Base-by-base conservation (phyloP, 2,113 vertebrate genomes). In the Ictidomys tridecemlineatus region DNA sequence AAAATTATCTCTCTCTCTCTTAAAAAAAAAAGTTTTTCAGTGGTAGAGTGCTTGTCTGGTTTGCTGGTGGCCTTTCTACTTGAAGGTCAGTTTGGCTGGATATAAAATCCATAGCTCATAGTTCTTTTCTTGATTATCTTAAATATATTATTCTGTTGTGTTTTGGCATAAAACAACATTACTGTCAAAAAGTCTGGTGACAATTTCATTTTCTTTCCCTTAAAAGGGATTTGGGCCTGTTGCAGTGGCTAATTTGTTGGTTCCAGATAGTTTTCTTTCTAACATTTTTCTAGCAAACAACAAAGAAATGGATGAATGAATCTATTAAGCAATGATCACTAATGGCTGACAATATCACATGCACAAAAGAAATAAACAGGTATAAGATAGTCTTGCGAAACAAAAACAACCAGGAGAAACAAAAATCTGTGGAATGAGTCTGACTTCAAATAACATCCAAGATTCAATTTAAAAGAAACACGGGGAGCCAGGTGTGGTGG, bases 281-380 rank as follows among this genome's bases (percentile, higher is more conserved):
- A 67, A 11, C 58, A 76, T 76, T 84, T 65, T n/a, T 89, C 78
- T 89, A 77, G 37, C 70, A 94, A 56, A 67, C 45, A 76, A 76
- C 45, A 84, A 63, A 80, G 20, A 80, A 85, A 63, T 26, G 61
- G 26, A 63, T 63, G 61, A 63, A 63, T 28, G 24, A 28, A 63
- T 63, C 2, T 28, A 63, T 28, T 63, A 63, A 63, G 61, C 9
- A 28, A 63, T 63, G 61, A 26, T 63, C 26, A 63, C 26, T 63
- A 63, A 28, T 63, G 61, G 26, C 24, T 63, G 61, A 63, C 61
- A 61, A 61, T 28, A 63, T 28, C 61, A 28, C 61, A 63, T 24
- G 11, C 61, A 63, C 3, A 28, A 24, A 63, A 63, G 61, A 63
- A 63, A 63, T 26, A 63, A 63, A 28, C 24, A 87, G 34, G 20